Conservation (phyloP, 2,113 vertebrate genomes). For the Bolborhynchus lineola region DNA sequence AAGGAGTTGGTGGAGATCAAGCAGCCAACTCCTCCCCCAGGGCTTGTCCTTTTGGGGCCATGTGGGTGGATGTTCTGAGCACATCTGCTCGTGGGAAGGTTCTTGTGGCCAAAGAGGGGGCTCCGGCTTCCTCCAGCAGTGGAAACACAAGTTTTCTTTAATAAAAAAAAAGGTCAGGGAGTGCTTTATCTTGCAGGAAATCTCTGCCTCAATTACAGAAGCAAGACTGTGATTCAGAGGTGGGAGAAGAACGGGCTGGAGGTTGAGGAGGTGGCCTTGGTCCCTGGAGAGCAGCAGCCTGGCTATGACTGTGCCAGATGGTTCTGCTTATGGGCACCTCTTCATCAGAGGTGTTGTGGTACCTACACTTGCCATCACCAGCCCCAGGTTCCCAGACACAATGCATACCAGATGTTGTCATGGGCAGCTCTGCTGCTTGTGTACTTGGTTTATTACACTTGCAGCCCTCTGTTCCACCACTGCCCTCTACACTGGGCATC, state of each 20-base stretch:
- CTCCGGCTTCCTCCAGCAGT: background rate
- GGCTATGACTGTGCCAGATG: background rate
- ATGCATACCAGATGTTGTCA: background rate
- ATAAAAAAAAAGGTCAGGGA: background rate
- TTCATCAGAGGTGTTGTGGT: background rate
- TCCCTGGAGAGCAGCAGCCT: background rate
- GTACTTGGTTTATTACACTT: background rate
- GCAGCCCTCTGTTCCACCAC: background rate
- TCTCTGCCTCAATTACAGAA: fast-evolving
- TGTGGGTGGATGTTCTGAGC: slow-evolving; percentile 23
- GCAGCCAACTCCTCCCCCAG: background rate
- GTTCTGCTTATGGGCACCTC: fast-evolving
- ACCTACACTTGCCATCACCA: background rate
- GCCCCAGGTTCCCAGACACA: background rate
- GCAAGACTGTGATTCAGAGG: background rate
- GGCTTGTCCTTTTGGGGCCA: background rate
- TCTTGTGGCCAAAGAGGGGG: background rate
- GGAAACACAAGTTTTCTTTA: background rate
- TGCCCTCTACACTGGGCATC: background rate
- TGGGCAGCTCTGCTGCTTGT: background rate
- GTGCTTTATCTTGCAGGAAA: background rate
- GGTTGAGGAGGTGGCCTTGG: background rate
- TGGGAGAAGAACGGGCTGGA: background rate
- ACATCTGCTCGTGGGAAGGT: slow-evolving; percentile 44
- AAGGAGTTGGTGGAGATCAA: slow-evolving; percentile 43